Percentiles rank a stretch among this genome's conserved stretches.
These are phyloP conservation scores for Phylloscopus trochilus DNA, from an alignment of 2,113 vertebrate genomes.

Conservation along the genomic window DNA sequence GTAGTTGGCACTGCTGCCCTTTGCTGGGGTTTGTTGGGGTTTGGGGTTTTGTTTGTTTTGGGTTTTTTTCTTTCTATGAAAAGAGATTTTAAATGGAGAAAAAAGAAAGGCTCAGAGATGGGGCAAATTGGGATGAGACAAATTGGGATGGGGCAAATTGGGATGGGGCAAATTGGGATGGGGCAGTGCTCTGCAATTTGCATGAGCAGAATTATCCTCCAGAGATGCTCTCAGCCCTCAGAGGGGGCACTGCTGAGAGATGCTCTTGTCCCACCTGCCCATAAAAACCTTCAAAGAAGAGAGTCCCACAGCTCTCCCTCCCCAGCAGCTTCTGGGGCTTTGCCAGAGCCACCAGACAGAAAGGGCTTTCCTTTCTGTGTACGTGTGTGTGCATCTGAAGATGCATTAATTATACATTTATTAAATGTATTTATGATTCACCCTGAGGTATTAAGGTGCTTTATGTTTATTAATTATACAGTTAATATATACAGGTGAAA, in stretches of 20 bases:
- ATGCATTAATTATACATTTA: conserved; percentile 33
- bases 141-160: background rate
- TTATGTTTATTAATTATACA: conserved; percentile 28
- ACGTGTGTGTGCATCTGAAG: background rate
- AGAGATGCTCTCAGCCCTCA: background rate
- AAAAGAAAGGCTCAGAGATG: background rate
- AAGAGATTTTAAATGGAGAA: background rate
- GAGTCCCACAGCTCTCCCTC: background rate
- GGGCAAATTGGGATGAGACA: background rate
- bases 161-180: background rate
- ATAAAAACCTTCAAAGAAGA: background rate
- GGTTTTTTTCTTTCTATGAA: background rate
- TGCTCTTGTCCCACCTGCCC: background rate
- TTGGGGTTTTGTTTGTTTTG: no score
- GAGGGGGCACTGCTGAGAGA: background rate
- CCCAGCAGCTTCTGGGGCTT: background rate
- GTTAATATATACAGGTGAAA: background rate
- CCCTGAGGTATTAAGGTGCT: background rate
- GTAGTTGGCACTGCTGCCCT: background rate
- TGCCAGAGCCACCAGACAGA: background rate
- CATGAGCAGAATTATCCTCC: background rate
- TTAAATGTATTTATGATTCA: conserved; percentile 26
- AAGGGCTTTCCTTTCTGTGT: background rate
- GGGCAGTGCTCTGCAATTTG: background rate
- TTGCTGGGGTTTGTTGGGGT: background rate